Conservation (phyloP, 2,888 invertebrate species). For the Catocala fraxini region DNA sequence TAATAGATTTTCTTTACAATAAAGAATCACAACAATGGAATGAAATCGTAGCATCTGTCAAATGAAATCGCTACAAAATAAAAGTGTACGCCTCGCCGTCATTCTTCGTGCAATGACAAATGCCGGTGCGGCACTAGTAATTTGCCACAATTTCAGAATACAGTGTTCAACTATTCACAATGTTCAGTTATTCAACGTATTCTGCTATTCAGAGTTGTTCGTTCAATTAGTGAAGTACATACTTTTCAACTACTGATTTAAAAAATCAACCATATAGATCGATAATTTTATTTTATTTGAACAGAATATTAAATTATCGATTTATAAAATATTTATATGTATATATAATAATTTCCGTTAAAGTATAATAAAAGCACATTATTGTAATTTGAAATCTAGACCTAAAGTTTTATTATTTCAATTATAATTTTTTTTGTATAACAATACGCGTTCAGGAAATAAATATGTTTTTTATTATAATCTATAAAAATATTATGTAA, state of each 20-base stretch:
- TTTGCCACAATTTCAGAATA: constrained; percentile 63
- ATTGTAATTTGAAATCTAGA: too few species aligned
- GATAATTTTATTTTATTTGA: not conserved
- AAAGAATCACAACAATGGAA: constrained; percentile 65
- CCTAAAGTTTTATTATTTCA: too few species aligned
- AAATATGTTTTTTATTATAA: too few species aligned
- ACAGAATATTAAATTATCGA: too few species aligned
- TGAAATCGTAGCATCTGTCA: constrained; percentile 66
- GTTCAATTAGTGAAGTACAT: not conserved
- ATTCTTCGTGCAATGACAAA: constrained; percentile 66
- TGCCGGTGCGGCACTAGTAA: constrained; percentile 60
- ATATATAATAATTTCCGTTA: too few species aligned
- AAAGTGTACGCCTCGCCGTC: constrained; percentile 47
- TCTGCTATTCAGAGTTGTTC: constrained; percentile 27
- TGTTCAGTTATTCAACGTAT: constrained; percentile 4
- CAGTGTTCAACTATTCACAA: constrained; percentile 29
- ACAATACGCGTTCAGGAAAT: too few species aligned
- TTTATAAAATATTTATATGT: too few species aligned
- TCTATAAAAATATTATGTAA: too few species aligned
- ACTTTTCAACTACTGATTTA: not conserved
- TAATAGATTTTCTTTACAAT: constrained; percentile 43
- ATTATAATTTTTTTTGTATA: too few species aligned
- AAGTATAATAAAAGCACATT: too few species aligned
- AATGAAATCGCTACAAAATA: constrained; percentile 66
- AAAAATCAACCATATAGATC: too few species aligned